phyloP scores from a whole-genome alignment of 1,140 invertebrate species.

The Eueides isabella region DNA sequence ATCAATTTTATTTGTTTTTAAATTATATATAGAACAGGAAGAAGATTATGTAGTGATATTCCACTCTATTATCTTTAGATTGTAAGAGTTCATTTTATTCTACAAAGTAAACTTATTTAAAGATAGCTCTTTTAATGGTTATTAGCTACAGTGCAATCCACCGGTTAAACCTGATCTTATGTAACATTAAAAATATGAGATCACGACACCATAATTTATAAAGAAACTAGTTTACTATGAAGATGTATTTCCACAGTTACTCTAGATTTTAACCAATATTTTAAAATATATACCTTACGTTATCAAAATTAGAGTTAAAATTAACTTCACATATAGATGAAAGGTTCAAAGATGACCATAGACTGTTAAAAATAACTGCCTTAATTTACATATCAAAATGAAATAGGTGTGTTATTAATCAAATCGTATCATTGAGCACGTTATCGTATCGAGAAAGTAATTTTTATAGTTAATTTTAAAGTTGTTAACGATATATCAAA shows the following conservation, averaged over 20 bases:
- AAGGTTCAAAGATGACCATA: not conserved
- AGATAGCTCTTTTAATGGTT: not conserved
- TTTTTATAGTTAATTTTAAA: constrained; percentile 18
- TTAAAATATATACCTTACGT: not conserved
- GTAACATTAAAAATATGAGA: constrained; percentile 22
- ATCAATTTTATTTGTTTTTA: too few species aligned
- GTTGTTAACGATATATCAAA: constrained; percentile 7
- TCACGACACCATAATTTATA: constrained; percentile 25
- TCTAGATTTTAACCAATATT: not conserved
- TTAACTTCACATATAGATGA: not conserved
- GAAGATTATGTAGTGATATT: too few species aligned
- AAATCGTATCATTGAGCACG: not conserved
- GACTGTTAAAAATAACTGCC: not conserved
- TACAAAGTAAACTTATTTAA: not conserved
- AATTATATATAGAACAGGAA: too few species aligned
- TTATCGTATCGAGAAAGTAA: constrained; percentile 18
- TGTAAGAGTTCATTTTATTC: not conserved
- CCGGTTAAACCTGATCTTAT: constrained; percentile 11
- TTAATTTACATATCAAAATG: constrained; percentile 8
- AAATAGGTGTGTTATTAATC: not conserved
- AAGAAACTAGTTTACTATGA: constrained; percentile 23
- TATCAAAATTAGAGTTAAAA: not conserved
- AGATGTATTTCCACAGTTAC: constrained; percentile 12
- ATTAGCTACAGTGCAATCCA: not conserved
- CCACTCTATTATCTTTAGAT: too few species aligned